These are phyloP conservation scores for Coturnix japonica DNA, from an alignment of 2,113 vertebrate species.

Conservation along the genomic window DNA sequence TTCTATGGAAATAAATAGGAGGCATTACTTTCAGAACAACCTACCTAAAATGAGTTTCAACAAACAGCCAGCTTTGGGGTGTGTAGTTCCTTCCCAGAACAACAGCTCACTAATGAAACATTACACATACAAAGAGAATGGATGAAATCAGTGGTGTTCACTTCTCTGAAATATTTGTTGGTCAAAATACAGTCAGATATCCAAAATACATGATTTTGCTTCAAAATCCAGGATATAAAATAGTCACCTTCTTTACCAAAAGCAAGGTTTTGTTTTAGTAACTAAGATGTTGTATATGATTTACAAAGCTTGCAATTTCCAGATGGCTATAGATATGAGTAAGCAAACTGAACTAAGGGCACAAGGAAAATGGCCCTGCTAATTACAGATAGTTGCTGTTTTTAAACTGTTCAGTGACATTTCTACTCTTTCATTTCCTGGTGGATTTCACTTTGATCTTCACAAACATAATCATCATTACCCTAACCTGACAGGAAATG, in stretches of 20 bases:
- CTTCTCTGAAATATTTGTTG: neutral
- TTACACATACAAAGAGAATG: neutral
- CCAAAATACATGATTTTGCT: neutral
- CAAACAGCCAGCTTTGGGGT: neutral
- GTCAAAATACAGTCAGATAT: neutral
- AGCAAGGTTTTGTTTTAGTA: neutral
- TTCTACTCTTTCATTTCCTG: conserved; percentile 11
- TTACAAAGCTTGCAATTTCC: neutral
- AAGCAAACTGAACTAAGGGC: neutral
- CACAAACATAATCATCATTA: conserved; percentile 24
- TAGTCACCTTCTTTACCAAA: neutral
- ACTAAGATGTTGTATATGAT: neutral
- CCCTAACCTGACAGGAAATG: conserved; percentile 9
- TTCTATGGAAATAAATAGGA: too few relatives aligned
- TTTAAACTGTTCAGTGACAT: conserved; percentile 15
- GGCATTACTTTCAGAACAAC: neutral
- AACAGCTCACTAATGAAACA: neutral
- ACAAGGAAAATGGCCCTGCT: neutral
- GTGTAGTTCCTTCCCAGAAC: neutral
- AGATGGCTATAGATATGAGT: neutral
- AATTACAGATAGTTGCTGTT: neutral
- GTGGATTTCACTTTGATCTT: conserved; percentile 60
- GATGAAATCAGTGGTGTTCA: neutral
- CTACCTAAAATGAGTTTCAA: neutral
- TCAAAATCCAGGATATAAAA: neutral